Evolutionary conservation across 1,140 invertebrate genomes (phyloP), one percentile per base, ranked within the genome.

Genomic region (Cecropterus lyciades): DNA sequence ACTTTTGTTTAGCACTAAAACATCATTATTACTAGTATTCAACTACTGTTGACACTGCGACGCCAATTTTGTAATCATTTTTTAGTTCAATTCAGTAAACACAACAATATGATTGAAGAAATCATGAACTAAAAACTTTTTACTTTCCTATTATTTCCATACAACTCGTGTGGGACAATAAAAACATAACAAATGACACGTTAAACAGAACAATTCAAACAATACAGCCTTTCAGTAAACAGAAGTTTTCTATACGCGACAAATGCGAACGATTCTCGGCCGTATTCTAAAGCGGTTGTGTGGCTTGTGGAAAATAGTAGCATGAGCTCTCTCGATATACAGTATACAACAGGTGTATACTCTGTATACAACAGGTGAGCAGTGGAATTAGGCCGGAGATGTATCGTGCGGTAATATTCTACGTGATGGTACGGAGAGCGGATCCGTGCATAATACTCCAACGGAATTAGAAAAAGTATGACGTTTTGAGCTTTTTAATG

Each of bases 361-460:
- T n/a, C 33, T 53, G 40, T 53, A 60, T 42, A 65, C 17, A 63
- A 63, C 57, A 66, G 65, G 59, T 70, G 53, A 66, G 52, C 64
- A 56, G 49, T 56, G 45, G 64, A 69, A 67, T 68, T 62, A 65
- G 65, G 56, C 46, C 43, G 53, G 43, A 64, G 69, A 71, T 52
- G 69, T 62, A 62, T 69, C 62, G 68, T 53, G 70, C 59, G 62
- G 80, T 77, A 83, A 83, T 83, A 75, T 79, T 75, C 76, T 83
- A 83, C 80, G 79, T 83, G 79, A 79, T 73, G 73, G 67, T 74
- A 76, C 73, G 63, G 56, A 72, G 60, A 51, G 63, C 53, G 69
- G 57, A n/a, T 51, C 40, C 57, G 30, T 62, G 46, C 46, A 40
- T 62, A 59, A 59, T 49, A 10, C 30, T 7, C n/a, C 46, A 14